phyloP scores from a whole-genome alignment of 2,797 vertebrate genomes.

The Tragopan temminckii region DNA sequence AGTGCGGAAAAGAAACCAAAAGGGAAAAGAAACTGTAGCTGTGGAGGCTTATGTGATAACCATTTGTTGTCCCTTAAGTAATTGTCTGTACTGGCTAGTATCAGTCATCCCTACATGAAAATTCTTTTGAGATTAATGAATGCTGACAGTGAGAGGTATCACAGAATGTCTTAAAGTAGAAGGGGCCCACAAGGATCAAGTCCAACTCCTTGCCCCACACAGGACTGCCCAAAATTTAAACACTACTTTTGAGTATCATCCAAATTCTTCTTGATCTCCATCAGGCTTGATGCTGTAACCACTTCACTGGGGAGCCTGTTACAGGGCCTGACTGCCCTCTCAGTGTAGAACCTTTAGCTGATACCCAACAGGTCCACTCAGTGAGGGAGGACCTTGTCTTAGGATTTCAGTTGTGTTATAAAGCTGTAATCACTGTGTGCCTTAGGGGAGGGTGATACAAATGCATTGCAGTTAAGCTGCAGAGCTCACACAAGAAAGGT shows the following conservation, averaged over 20 bases:
- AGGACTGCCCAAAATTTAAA: too few relatives aligned
- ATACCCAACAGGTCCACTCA: background rate
- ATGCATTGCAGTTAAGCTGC: fast-evolving
- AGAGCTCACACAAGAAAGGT: background rate
- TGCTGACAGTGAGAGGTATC: fast-evolving
- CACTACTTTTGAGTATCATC: too few relatives aligned
- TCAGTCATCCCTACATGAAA: background rate
- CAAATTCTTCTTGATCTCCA: too few relatives aligned
- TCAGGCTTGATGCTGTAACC: too few relatives aligned
- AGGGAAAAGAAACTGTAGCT: background rate
- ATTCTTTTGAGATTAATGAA: background rate
- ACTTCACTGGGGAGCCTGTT: too few relatives aligned
- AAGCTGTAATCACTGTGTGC: background rate
- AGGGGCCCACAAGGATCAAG: too few relatives aligned
- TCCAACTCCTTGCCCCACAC: too few relatives aligned
- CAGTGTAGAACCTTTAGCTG: too few relatives aligned
- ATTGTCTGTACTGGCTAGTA: background rate
- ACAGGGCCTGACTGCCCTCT: too few relatives aligned
- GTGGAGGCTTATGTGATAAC: background rate
- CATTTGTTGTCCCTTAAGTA: background rate
- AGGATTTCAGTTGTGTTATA: background rate
- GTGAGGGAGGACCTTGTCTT: background rate
- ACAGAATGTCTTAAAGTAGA: too few relatives aligned
- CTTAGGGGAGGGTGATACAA: background rate
- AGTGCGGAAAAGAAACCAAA: background rate